Percentiles rank a stretch among this genome's conserved stretches.
phyloP scores from a whole-genome alignment of 2,113 vertebrate species.

The Platysternon megacephalum region DNA sequence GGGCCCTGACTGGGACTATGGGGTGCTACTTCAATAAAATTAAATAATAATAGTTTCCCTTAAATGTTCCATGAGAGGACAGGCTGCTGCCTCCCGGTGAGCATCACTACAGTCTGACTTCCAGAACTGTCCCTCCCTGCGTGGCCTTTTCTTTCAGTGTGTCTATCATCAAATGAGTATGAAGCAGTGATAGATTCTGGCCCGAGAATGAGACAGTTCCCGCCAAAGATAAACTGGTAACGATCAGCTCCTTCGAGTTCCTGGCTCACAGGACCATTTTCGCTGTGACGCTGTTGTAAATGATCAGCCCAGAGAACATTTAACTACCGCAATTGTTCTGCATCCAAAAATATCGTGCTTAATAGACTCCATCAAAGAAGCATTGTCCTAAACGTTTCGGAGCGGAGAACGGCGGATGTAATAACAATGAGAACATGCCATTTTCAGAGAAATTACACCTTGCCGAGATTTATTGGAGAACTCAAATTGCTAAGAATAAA shows the following conservation, averaged over 20 bases:
- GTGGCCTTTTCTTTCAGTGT: background rate
- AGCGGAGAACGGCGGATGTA: background rate
- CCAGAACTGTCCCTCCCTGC: background rate
- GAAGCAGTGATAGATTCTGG: accelerated
- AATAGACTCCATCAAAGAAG: conserved; percentile 24
- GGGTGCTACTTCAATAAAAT: background rate
- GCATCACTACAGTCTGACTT: background rate
- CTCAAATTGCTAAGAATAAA: conserved; percentile 68
- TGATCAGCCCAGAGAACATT: background rate
- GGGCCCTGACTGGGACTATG: background rate
- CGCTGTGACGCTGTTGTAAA: background rate
- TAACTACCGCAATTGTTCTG: background rate
- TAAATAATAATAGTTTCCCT: background rate
- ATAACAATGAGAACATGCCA: conserved; percentile 20
- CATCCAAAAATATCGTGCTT: conserved; percentile 36
- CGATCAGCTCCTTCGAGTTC: background rate
- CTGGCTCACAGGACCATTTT: accelerated
- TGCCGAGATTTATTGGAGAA: conserved; percentile 12
- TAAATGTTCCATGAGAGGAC: background rate
- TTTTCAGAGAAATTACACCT: conserved; percentile 51
- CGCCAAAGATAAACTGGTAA: accelerated
- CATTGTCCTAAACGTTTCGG: conserved; percentile 22
- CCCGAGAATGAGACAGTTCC: accelerated
- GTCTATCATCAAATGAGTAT: background rate
- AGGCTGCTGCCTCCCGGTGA: background rate